Evolutionary conservation across 2,113 vertebrate genomes (phyloP), one percentile per base, ranked within the genome.

Genomic region (Clarias magur): DNA sequence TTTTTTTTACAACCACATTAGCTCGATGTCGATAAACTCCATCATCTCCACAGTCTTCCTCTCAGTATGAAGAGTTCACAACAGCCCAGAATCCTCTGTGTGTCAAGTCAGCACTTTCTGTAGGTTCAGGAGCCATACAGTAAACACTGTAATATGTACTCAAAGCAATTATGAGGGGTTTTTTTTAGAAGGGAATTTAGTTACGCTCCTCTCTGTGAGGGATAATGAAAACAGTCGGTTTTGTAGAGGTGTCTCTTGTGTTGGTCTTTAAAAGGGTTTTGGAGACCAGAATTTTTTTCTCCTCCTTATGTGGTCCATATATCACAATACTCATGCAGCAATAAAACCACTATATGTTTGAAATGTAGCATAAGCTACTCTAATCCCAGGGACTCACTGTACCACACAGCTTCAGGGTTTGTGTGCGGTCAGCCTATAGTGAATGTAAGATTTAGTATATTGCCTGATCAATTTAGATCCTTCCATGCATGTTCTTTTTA

Each of bases 1-100:
- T 48, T 48, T 48, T 75, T 53, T 75, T 48, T 53, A 15, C 42
- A 53, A 53, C 42, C 42, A 75, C 72, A 25, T 75, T 53, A 53
- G 38, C 72, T 75, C 23, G 42, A 75, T 53, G 42, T 75, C 6
- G 11, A 53, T 75, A 75, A 13, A 53, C 34, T 42, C 70, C 3
- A 72, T 72, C 34, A 11, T 42, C 72, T 75, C 21, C 72, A 25
- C 21, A 53, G 72, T 75, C 23, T 53, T 25, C 34, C 56, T 63
- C 80, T 86, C 75, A 80, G 65, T 70, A 73, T 89, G 38, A 88
- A 38, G 59, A 86, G 56, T 59, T 78, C 42, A 85, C 67, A 86
- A 72, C 4, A 75, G 23, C 68, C 70, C 79, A 87, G 83, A 63
- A 80, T 67, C 65, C 13, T 67, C 83, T 54, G 21, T 67, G 84